Evolutionary conservation across 2,113 vertebrate genomes (phyloP).

Genomic region (Chelonoidis abingdonii): DNA sequence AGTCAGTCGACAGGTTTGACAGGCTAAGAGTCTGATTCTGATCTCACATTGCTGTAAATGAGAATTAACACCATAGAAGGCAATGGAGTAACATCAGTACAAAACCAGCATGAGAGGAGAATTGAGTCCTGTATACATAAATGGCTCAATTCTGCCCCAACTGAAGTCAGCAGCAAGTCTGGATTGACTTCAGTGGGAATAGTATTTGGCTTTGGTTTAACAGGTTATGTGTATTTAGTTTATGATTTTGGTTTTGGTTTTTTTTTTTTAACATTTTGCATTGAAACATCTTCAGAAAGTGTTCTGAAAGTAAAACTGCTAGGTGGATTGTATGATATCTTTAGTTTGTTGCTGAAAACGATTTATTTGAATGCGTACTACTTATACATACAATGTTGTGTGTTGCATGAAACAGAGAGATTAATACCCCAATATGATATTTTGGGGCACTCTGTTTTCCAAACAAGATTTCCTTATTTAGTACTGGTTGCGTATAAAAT

Average conservation of each 20-base stretch:
- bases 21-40: not conserved
- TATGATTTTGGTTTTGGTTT: conserved; percentile 1
- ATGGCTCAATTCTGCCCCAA: not conserved
- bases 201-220: not conserved
- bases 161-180: conserved; percentile 39
- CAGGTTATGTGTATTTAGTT: conserved; percentile 24
- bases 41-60: not conserved
- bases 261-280: not conserved
- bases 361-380: conserved; percentile 17
- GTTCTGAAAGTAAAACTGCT: conserved; percentile 33
- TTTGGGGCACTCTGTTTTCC: conserved; percentile 30
- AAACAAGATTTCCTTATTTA: conserved; percentile 53
- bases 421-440: not conserved
- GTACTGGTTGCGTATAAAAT: not conserved
- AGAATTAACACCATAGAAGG: not conserved
- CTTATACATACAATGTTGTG: conserved; percentile 31
- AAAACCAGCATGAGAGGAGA: conserved; percentile 16
- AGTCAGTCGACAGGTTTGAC: not conserved
- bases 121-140: not conserved
- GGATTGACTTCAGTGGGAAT: conserved; percentile 19
- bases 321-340: conserved; percentile 38
- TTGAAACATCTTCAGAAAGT: not conserved
- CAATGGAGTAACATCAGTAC: not conserved
- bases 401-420: not conserved
- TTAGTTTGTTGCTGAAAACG: conserved; percentile 64